Base-by-base conservation (phyloP, 1,140 invertebrate genomes). In the Tyrophagus putrescentiae region DNA sequence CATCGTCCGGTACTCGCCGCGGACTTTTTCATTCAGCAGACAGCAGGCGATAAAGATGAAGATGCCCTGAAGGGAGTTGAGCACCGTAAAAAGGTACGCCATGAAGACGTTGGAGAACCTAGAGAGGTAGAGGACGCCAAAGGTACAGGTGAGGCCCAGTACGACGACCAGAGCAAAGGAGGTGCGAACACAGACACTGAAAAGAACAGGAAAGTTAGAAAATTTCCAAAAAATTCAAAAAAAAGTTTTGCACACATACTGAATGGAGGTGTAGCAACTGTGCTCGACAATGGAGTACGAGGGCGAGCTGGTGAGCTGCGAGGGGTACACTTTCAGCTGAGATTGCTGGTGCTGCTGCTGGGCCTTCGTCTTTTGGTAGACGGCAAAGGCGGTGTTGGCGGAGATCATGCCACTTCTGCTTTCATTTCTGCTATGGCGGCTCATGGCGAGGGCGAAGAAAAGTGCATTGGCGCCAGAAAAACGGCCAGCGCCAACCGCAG, bases 21-120 rank as follows among this genome's bases (percentile, higher is more conserved):
- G 80, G 76, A n/a, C 88, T 78, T 92, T 92, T 71, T 94, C 88
- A 75, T 95, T 93, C 72, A 88, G 83, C 68, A 95, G n/a, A n/a
- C 90, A 95, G 74, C 94, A 88, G 74, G 93, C 92, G 63, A 90
- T 77, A 75, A 95, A 93, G 68, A 95, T 94, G 75, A 94, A 91
- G 63, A n/a, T n/a, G 65, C 91, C 91, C 75, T n/a, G n/a, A n/a
- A 93, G 75, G 28, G 85, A 87, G 76, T 95, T 95, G 60, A 94
- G 77, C 64, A 87, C 79, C n/a, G 89, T 86, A 76, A 95, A 96
- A 59, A 89, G 78, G 72, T 93, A 95, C 16, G 89, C 90, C 77
- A 89, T 83, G 48, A 80, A 78, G n/a, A n/a, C 77, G 1, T 84
- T 80, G 71, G 87, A 83, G n/a, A n/a, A n/a, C 71, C 85, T 77